Percentiles rank a stretch among this genome's conserved stretches.
Evolutionary conservation across 2,797 vertebrate species (phyloP).

Genomic region (Galago senegalensis): DNA sequence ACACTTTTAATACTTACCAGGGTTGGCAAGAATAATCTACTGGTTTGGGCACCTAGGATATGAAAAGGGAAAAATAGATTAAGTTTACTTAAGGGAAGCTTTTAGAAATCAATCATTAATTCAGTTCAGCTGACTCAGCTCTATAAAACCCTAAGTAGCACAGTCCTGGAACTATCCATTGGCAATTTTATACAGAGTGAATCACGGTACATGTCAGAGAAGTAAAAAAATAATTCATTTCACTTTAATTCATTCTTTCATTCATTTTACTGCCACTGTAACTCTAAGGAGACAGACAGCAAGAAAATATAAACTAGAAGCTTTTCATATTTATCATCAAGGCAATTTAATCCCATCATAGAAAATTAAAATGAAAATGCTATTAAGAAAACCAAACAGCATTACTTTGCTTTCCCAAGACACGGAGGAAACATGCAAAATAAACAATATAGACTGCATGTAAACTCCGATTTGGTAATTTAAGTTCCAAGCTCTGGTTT

Average conservation of each 20-base stretch:
- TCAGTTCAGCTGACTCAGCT: constrained; percentile 79
- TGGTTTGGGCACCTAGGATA: constrained; percentile 95
- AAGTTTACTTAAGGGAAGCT: constrained; percentile 78
- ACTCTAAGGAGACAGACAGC: constrained; percentile 55
- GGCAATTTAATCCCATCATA: constrained; percentile 54
- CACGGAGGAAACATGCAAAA: not conserved
- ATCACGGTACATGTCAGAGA: constrained; percentile 65
- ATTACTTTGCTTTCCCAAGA: constrained; percentile 40
- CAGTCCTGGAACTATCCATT: constrained; percentile 55
- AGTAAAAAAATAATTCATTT: constrained; percentile 77
- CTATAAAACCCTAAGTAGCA: constrained; percentile 73
- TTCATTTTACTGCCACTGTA: constrained; percentile 68
- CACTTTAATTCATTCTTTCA: constrained; percentile 78
- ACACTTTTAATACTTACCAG: constrained; percentile 93
- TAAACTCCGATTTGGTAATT: not conserved
- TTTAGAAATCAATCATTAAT: constrained; percentile 82
- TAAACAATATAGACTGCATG: not conserved
- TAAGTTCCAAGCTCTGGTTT: constrained; percentile 44
- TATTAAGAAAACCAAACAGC: constrained; percentile 57
- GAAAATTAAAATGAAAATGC: constrained; percentile 72
- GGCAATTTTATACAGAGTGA: constrained; percentile 63
- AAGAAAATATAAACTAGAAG: constrained; percentile 71
- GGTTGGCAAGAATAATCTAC: constrained; percentile 96
- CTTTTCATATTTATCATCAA: constrained; percentile 70
- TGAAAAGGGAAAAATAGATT: constrained; percentile 82